Base-by-base conservation (phyloP, 2,113 vertebrate genomes). In the Formicarius rufipectus region DNA sequence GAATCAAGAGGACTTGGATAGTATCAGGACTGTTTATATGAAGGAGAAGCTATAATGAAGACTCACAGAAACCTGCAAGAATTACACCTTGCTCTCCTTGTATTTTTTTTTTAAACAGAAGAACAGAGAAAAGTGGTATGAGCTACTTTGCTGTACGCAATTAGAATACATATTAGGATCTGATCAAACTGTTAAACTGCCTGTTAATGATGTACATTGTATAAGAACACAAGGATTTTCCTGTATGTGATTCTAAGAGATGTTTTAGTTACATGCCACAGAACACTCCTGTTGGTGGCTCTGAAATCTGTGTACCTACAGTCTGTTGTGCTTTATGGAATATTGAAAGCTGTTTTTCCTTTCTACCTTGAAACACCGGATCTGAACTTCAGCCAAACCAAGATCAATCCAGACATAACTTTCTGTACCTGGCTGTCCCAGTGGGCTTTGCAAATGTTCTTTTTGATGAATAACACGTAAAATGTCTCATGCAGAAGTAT, bases 41-140 rank as follows among this genome's bases (percentile, higher is more conserved):
- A 84, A 17, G 33, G 14, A 93, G 20, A 75, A 59, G 30, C 71
- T 81, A 7, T 13, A 86, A 68, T 8, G 44, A 74, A 72, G 37
- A 62, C 19, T 67, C 28, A 50, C 27, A 92, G 40, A 72, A 87
- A 64, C 21, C 11, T 47, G 56, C 14, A 86, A 74, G 72, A 89
- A 58, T 6, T 14, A 45, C 3, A 5, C 5, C 40, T 49, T 90
- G 22, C 6, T 3, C 11, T 24, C 6, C 5, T 35, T 2, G 1
- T 6, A 23, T 39, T 6, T 52, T 52, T 35, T 35, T 31, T 28
- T 18, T 33, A 18, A 60, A 58, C 7, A 58, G 6, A 93, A 60
- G 47, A 78, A n/a, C 30, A 45, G 27, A 78, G 18, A 10, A 59
- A 87, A 60, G 0, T 1, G 16, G 9, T 44, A 67, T 20, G 23